Base-by-base conservation (phyloP, 2,113 vertebrate species). In the Eulemur rufifrons region DNA sequence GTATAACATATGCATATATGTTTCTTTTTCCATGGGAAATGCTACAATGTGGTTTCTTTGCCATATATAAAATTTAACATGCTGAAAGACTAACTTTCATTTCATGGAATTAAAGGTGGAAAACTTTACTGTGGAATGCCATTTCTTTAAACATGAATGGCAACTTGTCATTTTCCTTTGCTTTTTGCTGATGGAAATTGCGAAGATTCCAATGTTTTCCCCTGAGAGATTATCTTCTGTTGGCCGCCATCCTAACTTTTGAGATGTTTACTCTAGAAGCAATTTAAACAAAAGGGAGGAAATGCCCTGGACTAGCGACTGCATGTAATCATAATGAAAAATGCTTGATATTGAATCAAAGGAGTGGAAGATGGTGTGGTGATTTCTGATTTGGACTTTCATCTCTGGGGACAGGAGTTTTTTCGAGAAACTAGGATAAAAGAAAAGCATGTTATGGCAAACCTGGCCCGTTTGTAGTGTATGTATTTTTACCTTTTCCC, bases 221-320 rank as follows among this genome's bases (percentile, higher is more conserved):
- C 97, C 63, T 74, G 95, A 97, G 97, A 97, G 89, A 97, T 92
- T 95, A 97, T 98, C 97, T 98, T 97, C 96, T 95, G 56, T 94
- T 98, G 98, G 98, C 97, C 29, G 95, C 95, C 97, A 92, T 98
- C 97, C 97, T 97, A 97, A 96, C 1, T 96, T 97, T 91, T 92
- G 89, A 96, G 97, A 95, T 98, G 92, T 98, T 98, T 98, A 97
- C 96, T 98, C 97, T 97, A 98, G 84, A 97, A 93, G 96, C 95
- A 97, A 96, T 97, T 98, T 97, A 97, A 98, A 98, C 97, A 98
- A 98, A 97, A 97, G 95, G n/a, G 90, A 97, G 97, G 96, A 97
- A 98, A 97, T 98, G 94, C 96, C 90, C 95, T 66, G 95, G 84
- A 96, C 94, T 84, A 84, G 95, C 86, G 92, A 83, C 97, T 95